A percentile compares a stretch with the other conserved stretches of the same genome.
Conservation (phyloP, 2,888 invertebrate genomes). For the Himalopsyche anomala region DNA sequence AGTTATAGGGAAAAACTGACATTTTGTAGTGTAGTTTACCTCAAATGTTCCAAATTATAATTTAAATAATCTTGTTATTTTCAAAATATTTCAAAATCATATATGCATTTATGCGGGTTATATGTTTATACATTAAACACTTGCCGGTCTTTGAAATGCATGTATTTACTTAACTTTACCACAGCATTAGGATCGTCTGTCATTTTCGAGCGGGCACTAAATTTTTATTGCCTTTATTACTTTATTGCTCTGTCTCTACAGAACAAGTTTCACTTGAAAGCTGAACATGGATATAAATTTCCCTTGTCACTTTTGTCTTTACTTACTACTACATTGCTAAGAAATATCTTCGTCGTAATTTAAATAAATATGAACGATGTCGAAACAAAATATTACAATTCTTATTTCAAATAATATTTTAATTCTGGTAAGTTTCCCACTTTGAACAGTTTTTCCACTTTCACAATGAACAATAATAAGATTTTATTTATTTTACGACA, state of each 20-base stretch:
- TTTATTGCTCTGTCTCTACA: slow-evolving; percentile 31
- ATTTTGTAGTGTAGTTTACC: too few species aligned
- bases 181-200: slow-evolving; percentile 24
- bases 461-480: too few species aligned
- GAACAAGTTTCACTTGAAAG: slow-evolving; percentile 35
- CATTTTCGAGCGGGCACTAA: slow-evolving; percentile 38
- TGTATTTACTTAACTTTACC: slow-evolving; percentile 38
- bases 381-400: too few species aligned
- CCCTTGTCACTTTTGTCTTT: slow-evolving; percentile 19
- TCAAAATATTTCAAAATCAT: neutral
- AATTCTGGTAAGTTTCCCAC: too few species aligned
- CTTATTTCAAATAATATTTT: too few species aligned
- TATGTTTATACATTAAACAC: neutral
- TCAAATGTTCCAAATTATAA: too few species aligned
- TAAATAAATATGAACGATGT: neutral
- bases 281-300: slow-evolving; percentile 38
- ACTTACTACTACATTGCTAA: slow-evolving; percentile 23
- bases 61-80: too few species aligned
- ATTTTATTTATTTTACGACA: too few species aligned
- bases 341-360: neutral
- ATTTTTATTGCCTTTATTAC: slow-evolving; percentile 36
- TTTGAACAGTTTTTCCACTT: too few species aligned
- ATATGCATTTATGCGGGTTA: neutral
- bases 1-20: too few species aligned
- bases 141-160: slow-evolving; percentile 11